Conservation (phyloP, 2,888 invertebrate species). For the Acrobasis repandana region DNA sequence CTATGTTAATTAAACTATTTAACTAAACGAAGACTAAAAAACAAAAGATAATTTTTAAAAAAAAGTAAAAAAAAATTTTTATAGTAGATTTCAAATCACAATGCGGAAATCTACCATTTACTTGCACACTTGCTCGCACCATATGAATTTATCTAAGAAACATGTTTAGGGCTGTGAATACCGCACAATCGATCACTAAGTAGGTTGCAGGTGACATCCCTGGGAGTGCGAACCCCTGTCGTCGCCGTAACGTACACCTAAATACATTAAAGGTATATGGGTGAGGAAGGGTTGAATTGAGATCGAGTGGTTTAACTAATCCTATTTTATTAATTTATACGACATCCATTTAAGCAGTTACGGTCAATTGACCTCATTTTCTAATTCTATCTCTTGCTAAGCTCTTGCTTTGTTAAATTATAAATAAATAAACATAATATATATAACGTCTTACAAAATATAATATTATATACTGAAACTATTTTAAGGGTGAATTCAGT, state of each 20-base stretch:
- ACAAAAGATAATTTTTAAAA: too few relatives aligned
- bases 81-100: too few relatives aligned
- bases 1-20: too few relatives aligned
- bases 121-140: neutral
- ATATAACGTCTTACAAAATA: too few relatives aligned
- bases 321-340: slow-evolving; percentile 17
- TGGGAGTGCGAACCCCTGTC: slow-evolving; percentile 33
- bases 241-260: slow-evolving; percentile 14
- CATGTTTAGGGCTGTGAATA: neutral
- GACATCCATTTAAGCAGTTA: slow-evolving; percentile 5
- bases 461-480: too few relatives aligned
- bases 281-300: slow-evolving; percentile 8
- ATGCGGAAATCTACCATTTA: too few relatives aligned
- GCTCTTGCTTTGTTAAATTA: too few relatives aligned
- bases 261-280: slow-evolving; percentile 11
- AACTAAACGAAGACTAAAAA: too few relatives aligned
- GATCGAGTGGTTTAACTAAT: slow-evolving; percentile 13
- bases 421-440: too few relatives aligned
- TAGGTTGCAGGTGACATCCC: slow-evolving; percentile 26
- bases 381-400: neutral
- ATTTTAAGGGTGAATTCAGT: too few relatives aligned
- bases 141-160: neutral
- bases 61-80: too few relatives aligned
- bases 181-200: slow-evolving; percentile 28
- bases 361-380: neutral